Evolutionary conservation across 2,113 vertebrate genomes (phyloP), one percentile per base, ranked within the genome.

Genomic region (Rostratula benghalensis): DNA sequence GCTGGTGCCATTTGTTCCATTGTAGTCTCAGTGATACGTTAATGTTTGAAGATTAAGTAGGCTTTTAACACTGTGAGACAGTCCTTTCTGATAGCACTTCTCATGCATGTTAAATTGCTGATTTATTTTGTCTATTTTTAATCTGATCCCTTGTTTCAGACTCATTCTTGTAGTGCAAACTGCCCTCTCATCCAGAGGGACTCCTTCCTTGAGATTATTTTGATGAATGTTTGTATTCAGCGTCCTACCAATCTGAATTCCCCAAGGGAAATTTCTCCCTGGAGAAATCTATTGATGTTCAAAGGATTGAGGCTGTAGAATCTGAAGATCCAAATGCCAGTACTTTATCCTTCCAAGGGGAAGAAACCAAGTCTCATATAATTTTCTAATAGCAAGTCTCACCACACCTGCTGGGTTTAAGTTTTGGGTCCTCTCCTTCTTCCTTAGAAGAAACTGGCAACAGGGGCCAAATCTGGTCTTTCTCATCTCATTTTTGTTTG

Each of bases 101-200:
- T 80, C 61, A 54, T 64, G 71, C 69, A 24, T 79, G 82, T 89
- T 57, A 61, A 89, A 79, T 90, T 68, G 65, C 77, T 60, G 69
- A 59, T 92, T 93, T 82, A 79, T 79, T 95, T 82, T 60, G 65
- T 71, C 86, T 94, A 25, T n/a, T 96, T 93, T 92, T 91, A 95
- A 94, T 94, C 89, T 76, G 61, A 96, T 96, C 48, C 54, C 45
- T 80, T 35, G 64, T 74, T 87, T 87, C 80, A 95, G 76, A 73
- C 65, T 87, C 76, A 51, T 90, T 70, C 51, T 81, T 53, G 39
- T 4, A 75, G 70, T n/a, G 73, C 81, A 73, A 73, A 53, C 39
- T 78, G 61, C 31, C 80, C 53, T 89, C 69, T 87, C 48, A 59
- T 71, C 68, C 77, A 53, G 25, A 89, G 60, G 12, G 65, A 79